Conservation (phyloP, 2,888 invertebrate genomes). For the Leptinotarsa tumamoca region DNA sequence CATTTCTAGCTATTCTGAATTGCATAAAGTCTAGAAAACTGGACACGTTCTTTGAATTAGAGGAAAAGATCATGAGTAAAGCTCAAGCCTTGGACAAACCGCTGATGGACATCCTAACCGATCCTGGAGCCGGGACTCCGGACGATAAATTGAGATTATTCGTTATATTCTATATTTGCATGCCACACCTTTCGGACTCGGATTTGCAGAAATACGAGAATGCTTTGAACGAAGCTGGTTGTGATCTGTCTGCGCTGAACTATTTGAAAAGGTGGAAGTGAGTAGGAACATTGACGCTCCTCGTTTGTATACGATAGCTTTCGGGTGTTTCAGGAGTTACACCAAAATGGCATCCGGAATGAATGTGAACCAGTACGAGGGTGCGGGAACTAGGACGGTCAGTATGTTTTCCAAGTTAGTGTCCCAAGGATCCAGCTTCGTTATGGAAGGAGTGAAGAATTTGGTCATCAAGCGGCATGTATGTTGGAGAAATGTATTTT, state of each 20-base stretch:
- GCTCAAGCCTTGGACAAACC: conserved; percentile 79
- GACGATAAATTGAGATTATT: conserved; percentile 95
- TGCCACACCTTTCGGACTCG: conserved; percentile 80
- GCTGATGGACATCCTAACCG: conserved; percentile 87
- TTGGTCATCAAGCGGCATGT: conserved; percentile 98
- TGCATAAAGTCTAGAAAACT: conserved; percentile 89
- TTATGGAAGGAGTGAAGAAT: conserved; percentile 99
- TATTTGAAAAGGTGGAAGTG: conserved; percentile 95
- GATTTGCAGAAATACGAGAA: conserved; percentile 87
- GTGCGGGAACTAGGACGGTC: conserved; percentile 94
- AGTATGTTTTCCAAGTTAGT: conserved; percentile 99
- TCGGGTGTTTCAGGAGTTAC: conserved; percentile 73
- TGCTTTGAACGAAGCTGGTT: conserved; percentile 83
- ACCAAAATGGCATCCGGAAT: conserved; percentile 80
- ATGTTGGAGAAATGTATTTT: conserved; percentile 63
- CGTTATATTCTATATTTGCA: conserved; percentile 92
- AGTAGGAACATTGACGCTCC: conserved; percentile 53
- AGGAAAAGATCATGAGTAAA: conserved; percentile 97
- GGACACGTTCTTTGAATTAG: conserved; percentile 96
- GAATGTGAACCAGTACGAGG: conserved; percentile 82
- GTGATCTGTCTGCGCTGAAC: conserved; percentile 86
- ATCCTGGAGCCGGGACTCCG: conserved; percentile 86
- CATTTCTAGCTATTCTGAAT: conserved; percentile 77
- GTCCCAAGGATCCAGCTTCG: conserved; percentile 96
- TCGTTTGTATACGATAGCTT: neutral